Conservation (phyloP, 2,113 vertebrate species). For the Monopterus albus region DNA sequence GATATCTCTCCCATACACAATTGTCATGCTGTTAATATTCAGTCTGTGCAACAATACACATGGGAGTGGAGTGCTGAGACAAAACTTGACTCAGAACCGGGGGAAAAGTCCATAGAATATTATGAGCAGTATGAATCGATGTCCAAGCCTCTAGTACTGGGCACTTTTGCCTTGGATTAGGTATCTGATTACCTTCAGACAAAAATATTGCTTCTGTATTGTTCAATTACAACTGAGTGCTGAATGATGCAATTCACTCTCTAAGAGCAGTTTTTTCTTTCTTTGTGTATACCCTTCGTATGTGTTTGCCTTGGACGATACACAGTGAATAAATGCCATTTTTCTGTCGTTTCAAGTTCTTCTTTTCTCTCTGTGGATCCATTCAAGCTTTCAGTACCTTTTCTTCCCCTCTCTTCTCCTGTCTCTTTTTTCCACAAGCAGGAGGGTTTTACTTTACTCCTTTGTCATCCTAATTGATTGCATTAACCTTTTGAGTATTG, state of each 20-base stretch:
- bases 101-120: constrained; percentile 68
- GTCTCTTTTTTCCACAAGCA: constrained; percentile 91
- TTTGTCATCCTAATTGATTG: constrained; percentile 99
- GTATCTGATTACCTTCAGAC: constrained; percentile 80
- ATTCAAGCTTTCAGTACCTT: constrained; percentile 86
- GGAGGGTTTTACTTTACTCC: constrained; percentile 99
- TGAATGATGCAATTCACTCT: constrained; percentile 72
- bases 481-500: constrained; percentile 99
- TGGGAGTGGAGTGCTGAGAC: constrained; percentile 68
- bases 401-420: constrained; percentile 80
- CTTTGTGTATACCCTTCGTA: constrained; percentile 58
- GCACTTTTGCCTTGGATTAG: constrained; percentile 60
- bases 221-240: constrained; percentile 76
- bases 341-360: constrained; percentile 79
- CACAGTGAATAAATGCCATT: constrained; percentile 81
- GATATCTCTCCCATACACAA: constrained; percentile 71
- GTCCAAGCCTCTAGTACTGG: constrained; percentile 46
- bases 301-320: constrained; percentile 76
- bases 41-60: constrained; percentile 65
- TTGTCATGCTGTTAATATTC: constrained; percentile 81
- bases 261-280: constrained; percentile 69
- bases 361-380: constrained; percentile 78
- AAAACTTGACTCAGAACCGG: constrained; percentile 67
- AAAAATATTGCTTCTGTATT: constrained; percentile 72
- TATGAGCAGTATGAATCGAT: constrained; percentile 70